Percentiles rank a stretch among this genome's conserved stretches.
These are phyloP conservation scores for Amaurobius ferox DNA, from an alignment of 2,888 invertebrate species.

Conservation along the genomic window DNA sequence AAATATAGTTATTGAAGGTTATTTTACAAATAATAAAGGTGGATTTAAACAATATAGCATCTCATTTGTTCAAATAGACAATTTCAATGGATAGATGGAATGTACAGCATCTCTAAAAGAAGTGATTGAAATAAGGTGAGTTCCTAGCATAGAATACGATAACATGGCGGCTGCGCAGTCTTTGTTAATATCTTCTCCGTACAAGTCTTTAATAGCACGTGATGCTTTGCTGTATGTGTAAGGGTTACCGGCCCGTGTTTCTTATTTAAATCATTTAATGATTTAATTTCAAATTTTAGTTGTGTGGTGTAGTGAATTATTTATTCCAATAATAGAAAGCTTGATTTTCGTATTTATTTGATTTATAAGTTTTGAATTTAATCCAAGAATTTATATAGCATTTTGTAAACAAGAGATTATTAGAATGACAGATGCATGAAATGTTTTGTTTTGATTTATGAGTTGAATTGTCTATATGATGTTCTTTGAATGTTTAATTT, in stretches of 20 bases:
- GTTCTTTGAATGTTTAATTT: too few relatives aligned
- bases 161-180: conserved; percentile 73
- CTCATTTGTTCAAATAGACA: conserved; percentile 24
- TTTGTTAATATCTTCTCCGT: conserved; percentile 57
- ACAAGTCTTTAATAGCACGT: conserved; percentile 58
- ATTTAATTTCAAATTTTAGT: too few relatives aligned
- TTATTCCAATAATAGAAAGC: too few relatives aligned
- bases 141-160: conserved; percentile 45
- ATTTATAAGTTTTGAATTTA: too few relatives aligned
- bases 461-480: too few relatives aligned
- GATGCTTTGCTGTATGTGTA: conserved; percentile 47
- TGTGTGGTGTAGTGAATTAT: too few relatives aligned
- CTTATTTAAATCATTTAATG: too few relatives aligned
- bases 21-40: conserved; percentile 13
- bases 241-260: conserved; percentile 31
- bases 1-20: conserved; percentile 12
- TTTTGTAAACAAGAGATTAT: too few relatives aligned
- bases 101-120: conserved; percentile 51
- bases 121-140: conserved; percentile 71
- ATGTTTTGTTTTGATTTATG: too few relatives aligned
- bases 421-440: too few relatives aligned
- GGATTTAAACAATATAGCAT: conserved; percentile 25
- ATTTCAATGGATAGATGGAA: conserved; percentile 61
- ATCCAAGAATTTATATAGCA: too few relatives aligned
- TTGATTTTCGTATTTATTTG: too few relatives aligned